A percentile compares a stretch with the other conserved stretches of the same genome.
Evolutionary conservation across 1,140 invertebrate species (phyloP).

Genomic region (Tribolium castaneum): DNA sequence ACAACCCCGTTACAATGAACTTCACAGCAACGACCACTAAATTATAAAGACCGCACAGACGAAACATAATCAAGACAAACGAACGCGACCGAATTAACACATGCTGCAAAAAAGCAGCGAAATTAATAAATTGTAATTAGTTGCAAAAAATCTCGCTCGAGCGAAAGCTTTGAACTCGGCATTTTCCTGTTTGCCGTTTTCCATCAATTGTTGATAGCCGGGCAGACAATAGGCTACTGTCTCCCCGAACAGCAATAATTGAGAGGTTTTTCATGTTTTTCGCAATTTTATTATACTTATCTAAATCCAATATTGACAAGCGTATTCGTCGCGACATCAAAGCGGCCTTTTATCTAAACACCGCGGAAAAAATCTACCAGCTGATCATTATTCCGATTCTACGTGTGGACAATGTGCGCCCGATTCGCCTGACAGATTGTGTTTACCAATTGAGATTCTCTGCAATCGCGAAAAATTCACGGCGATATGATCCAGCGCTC

Average conservation of each 20-base stretch:
- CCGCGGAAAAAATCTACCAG: slow-evolving; percentile 3
- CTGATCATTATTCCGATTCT: slow-evolving; percentile 17
- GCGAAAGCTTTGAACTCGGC: too few relatives aligned
- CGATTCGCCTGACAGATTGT: slow-evolving; percentile 24
- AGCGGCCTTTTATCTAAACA: slow-evolving; percentile 12
- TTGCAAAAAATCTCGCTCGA: background rate
- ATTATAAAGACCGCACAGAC: background rate
- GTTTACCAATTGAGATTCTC: slow-evolving; percentile 19
- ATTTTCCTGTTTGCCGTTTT: background rate
- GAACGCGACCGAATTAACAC: background rate
- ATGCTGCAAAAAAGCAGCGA: background rate
- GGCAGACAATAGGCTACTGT: slow-evolving; percentile 10
- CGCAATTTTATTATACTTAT: slow-evolving; percentile 33
- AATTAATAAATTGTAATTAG: background rate
- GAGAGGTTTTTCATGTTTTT: slow-evolving; percentile 31
- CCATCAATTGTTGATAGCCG: background rate
- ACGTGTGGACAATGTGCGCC: background rate
- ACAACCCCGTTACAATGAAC: background rate
- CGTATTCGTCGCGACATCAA: slow-evolving; percentile 23
- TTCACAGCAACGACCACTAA: slow-evolving; percentile 4
- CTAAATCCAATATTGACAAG: slow-evolving; percentile 29
- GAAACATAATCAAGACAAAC: slow-evolving; percentile 15
- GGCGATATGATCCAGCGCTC: background rate
- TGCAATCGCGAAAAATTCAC: background rate
- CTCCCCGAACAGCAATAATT: background rate